phyloP scores from a whole-genome alignment of 2,797 vertebrate genomes.

The Rhinoraja longicauda region DNA sequence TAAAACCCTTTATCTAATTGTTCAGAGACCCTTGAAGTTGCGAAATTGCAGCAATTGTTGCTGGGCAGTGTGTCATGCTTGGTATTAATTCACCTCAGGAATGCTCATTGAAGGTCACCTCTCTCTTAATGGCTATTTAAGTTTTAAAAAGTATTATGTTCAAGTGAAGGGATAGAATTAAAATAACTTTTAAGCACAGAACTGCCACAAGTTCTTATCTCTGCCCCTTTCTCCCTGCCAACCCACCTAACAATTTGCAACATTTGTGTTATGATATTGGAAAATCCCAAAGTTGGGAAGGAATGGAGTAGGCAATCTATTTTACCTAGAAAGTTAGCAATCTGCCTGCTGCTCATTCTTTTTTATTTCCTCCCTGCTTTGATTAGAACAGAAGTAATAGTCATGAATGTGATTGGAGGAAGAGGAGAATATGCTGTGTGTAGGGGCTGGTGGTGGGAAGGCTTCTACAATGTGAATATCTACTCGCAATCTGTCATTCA shows the following conservation, averaged over 20 bases:
- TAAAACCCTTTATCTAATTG: neutral
- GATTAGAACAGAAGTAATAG: neutral
- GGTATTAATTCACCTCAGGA: slow-evolving; percentile 28
- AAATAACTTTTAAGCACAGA: neutral
- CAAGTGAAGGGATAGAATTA: slow-evolving; percentile 27
- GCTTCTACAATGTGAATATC: neutral
- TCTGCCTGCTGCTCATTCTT: neutral
- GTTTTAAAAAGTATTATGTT: slow-evolving; percentile 28
- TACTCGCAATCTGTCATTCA: neutral
- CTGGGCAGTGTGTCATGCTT: slow-evolving; percentile 1
- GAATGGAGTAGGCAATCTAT: neutral
- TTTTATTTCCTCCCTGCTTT: neutral
- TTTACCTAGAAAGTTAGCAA: neutral
- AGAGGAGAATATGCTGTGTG: too few species aligned
- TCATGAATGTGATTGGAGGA: neutral
- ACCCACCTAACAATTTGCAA: neutral
- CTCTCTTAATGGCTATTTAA: slow-evolving; percentile 5
- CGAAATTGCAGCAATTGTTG: slow-evolving; percentile 26
- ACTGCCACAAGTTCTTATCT: slow-evolving; percentile 21
- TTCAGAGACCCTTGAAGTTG: neutral
- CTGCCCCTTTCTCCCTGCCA: neutral
- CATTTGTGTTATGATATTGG: neutral
- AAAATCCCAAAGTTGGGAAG: neutral
- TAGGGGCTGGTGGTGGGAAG: neutral
- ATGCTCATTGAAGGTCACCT: slow-evolving; percentile 31